phyloP scores from a whole-genome alignment of 2,113 vertebrate genomes.

The Acrocephalus arundinaceus region DNA sequence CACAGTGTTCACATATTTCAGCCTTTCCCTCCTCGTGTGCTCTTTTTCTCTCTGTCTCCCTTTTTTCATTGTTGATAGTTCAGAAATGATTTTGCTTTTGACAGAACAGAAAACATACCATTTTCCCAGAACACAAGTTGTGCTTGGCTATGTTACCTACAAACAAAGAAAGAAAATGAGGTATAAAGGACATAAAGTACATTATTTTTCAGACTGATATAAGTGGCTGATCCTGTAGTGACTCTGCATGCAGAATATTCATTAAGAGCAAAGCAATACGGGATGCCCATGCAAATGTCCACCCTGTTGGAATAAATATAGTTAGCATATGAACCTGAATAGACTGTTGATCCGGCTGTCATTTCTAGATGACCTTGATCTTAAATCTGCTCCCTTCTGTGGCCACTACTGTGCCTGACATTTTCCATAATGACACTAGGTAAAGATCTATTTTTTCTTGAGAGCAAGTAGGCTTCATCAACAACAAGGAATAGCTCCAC shows the following conservation, averaged over 20 bases:
- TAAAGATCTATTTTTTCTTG: constrained; percentile 45
- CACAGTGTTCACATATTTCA: neutral
- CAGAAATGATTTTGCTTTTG: neutral
- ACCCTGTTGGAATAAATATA: neutral
- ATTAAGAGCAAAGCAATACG: neutral
- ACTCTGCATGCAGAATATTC: constrained; percentile 12
- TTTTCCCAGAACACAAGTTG: neutral
- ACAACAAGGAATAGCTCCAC: neutral
- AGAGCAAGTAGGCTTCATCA: neutral
- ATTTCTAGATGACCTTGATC: constrained; percentile 43
- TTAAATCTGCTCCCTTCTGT: constrained; percentile 47
- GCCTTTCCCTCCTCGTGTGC: neutral
- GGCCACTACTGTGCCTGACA: constrained; percentile 28
- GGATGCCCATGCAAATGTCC: neutral
- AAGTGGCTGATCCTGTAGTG: neutral
- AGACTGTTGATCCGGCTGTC: constrained; percentile 28
- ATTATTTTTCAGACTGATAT: constrained; percentile 5
- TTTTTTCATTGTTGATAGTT: neutral
- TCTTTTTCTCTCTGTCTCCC: neutral
- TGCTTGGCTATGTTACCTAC: neutral
- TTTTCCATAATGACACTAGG: constrained; percentile 34
- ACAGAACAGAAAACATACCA: neutral
- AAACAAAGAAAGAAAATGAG: neutral
- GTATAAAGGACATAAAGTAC: neutral
- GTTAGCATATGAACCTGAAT: constrained; percentile 1